phyloP scores from a whole-genome alignment of 1,140 invertebrate species.

The Calliopsis andreniformis region DNA sequence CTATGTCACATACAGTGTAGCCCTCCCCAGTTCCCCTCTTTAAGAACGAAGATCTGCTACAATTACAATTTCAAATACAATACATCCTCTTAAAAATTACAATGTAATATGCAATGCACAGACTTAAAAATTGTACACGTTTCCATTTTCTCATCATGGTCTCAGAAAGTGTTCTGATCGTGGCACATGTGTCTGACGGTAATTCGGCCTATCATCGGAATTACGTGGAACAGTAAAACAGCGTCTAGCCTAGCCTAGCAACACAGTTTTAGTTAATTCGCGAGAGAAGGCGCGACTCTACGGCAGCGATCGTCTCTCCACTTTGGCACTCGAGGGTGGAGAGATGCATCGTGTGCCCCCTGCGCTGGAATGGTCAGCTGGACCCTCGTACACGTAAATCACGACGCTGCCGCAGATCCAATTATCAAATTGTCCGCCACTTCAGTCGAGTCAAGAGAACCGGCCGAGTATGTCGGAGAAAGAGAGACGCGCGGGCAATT shows the following conservation, averaged over 20 bases:
- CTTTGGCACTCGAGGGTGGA: constrained; percentile 40
- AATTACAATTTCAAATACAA: too few species aligned
- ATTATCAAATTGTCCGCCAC: constrained; percentile 78
- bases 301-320: constrained; percentile 52
- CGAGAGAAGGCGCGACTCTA: constrained; percentile 47
- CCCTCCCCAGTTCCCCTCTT: too few species aligned
- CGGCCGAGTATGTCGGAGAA: not conserved
- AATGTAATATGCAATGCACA: too few species aligned
- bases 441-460: constrained; percentile 54
- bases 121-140: too few species aligned
- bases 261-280: constrained; percentile 70
- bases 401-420: constrained; percentile 72
- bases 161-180: too few species aligned
- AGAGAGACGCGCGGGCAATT: constrained; percentile 26
- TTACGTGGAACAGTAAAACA: constrained; percentile 65
- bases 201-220: constrained; percentile 49
- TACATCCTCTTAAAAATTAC: too few species aligned
- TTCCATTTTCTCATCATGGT: too few species aligned
- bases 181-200: not conserved
- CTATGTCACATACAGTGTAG: too few species aligned
- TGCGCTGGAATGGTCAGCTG: constrained; percentile 65
- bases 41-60: too few species aligned
- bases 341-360: constrained; percentile 39
- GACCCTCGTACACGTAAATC: constrained; percentile 75
- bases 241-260: constrained; percentile 59